Conservation (phyloP, 2,113 vertebrate genomes). For the Rostratula benghalensis region DNA sequence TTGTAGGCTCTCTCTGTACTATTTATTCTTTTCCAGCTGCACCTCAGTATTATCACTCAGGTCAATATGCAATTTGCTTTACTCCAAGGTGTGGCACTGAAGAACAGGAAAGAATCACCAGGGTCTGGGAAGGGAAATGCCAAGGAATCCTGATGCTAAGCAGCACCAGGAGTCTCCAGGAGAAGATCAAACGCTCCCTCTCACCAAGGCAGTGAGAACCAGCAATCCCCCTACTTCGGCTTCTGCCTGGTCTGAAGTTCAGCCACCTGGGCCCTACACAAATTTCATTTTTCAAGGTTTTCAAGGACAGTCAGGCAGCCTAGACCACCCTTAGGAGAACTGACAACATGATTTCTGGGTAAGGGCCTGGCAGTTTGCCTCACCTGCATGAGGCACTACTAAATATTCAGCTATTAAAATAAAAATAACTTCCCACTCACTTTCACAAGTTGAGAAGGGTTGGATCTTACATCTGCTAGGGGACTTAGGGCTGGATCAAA, state of each 20-base stretch:
- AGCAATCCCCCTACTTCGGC: background rate
- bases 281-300: background rate
- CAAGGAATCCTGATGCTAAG: background rate
- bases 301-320: background rate
- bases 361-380: background rate
- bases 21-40: background rate
- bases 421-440: background rate
- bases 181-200: background rate
- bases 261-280: background rate
- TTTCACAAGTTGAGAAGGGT: too few relatives aligned
- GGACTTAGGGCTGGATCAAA: background rate
- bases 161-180: too few relatives aligned
- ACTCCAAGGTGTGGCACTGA: background rate
- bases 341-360: background rate
- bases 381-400: background rate
- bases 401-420: background rate
- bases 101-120: background rate
- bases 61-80: fast-evolving
- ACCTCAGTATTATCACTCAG: fast-evolving
- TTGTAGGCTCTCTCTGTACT: background rate
- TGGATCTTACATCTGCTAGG: too few relatives aligned
- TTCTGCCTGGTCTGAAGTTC: background rate
- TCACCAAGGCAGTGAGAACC: fast-evolving
- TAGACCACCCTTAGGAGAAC: background rate
- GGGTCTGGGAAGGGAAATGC: background rate